phyloP scores from a whole-genome alignment of 1,140 invertebrate species.

The Magallana angulata region DNA sequence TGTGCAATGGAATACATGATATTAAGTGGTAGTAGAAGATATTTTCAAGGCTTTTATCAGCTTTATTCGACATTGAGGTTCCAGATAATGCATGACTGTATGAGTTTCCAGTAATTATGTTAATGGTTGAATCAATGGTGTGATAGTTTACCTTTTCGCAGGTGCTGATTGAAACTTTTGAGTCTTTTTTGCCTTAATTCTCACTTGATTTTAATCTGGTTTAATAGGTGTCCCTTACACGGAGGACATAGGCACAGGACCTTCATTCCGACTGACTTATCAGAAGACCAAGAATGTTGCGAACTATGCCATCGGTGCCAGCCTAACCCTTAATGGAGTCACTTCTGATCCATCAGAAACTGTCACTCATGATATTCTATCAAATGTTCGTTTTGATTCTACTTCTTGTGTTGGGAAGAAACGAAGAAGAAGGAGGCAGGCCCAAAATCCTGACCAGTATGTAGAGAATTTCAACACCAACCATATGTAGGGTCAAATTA shows the following conservation, averaged over 20 bases:
- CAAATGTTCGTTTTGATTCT: background rate
- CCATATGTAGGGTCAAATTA: too few relatives aligned
- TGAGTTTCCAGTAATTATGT: too few relatives aligned
- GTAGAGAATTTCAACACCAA: background rate
- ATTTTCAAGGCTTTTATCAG: too few relatives aligned
- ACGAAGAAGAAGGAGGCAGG: background rate
- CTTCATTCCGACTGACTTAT: slow-evolving; percentile 41
- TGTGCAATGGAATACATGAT: background rate
- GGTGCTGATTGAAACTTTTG: too few relatives aligned
- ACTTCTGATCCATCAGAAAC: background rate
- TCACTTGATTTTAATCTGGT: background rate
- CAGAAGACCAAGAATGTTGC: background rate
- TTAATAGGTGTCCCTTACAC: slow-evolving; percentile 18
- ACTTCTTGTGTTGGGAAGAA: background rate
- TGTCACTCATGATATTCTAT: background rate
- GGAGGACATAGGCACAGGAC: slow-evolving; percentile 36
- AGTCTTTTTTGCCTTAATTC: background rate
- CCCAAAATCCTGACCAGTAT: background rate
- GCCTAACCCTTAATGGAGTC: background rate
- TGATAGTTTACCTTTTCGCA: too few relatives aligned
- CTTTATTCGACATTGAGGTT: too few relatives aligned
- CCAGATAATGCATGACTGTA: too few relatives aligned
- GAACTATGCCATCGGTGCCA: background rate
- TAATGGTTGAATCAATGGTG: too few relatives aligned
- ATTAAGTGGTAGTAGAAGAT: too few relatives aligned